Base-by-base conservation (phyloP, 2,888 invertebrate genomes). In the Melieria crassipennis region DNA sequence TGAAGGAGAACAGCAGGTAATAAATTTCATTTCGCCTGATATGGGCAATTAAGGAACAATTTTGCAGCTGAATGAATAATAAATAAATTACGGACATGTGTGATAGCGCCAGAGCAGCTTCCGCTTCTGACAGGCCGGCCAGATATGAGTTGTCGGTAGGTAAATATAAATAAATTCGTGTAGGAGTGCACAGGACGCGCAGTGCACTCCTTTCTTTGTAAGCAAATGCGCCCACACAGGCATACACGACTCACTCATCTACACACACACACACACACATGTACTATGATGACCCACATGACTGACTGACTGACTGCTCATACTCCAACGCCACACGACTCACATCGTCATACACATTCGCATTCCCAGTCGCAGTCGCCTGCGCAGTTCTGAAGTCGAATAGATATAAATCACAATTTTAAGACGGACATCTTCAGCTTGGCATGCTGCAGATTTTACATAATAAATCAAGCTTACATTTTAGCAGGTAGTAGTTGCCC, bases 11-110 rank as follows among this genome's bases (percentile, higher is more conserved):
- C 73, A 83, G 81, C 84, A 82, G 84, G 82, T 82, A 82, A 82
- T 82, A 82, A 82, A 82, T 82, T 84, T 81, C 82, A 81, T 84
- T 82, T 81, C 80, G 80, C 78, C 83, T 84, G 84, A 84, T 82
- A 83, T 81, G 82, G 84, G 81, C 84, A 82, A 82, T 82, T 84
- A 82, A 82, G 84, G 82, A 84, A 83, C 83, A 84, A 82, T 82
- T 82, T 82, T 83, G 83, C 84, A 83, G 83, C 79, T 84, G 83
- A 84, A 82, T 82, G 84, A 82, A 82, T 83, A 84, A 82, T 84
- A 82, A 82, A 84, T 84, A 82, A 83, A 72, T 76, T 73, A 72
- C 70, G 43, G 62, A 13, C 10, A 56, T 55, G 63, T 30, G 30
- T 30, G 30, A 30, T 30, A 30, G 30, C 30, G 30, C 30, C 30